These are phyloP conservation scores for Dinoponera quadriceps DNA, from an alignment of 1,140 invertebrate species.

Conservation along the genomic window DNA sequence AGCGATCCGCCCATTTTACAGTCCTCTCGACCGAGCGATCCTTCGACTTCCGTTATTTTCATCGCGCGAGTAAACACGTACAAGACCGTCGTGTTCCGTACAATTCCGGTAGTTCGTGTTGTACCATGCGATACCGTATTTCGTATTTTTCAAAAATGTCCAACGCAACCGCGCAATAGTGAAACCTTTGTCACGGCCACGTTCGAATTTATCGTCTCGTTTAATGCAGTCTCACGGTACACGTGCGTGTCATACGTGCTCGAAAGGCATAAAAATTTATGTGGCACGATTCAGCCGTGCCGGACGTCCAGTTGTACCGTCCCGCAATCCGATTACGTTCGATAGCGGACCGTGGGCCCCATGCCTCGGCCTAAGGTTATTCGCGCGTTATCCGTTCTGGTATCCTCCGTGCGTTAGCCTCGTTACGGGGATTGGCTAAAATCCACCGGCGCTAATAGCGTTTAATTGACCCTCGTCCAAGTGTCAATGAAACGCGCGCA, in stretches of 20 bases:
- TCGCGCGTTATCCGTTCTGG: constrained; percentile 53
- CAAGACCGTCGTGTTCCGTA: background rate
- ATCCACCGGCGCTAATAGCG: constrained; percentile 74
- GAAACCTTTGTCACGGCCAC: background rate
- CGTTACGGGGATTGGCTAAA: constrained; percentile 67
- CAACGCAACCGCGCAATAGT: constrained; percentile 4
- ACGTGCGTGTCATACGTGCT: background rate
- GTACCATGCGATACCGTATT: too few species aligned
- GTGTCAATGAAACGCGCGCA: constrained; percentile 59
- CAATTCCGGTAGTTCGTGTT: background rate
- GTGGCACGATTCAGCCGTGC: constrained; percentile 27
- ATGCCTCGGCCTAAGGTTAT: constrained; percentile 25
- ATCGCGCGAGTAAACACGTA: background rate
- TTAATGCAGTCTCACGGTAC: background rate
- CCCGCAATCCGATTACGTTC: constrained; percentile 65
- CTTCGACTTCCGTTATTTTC: background rate
- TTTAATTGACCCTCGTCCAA: constrained; percentile 76
- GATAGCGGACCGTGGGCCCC: constrained; percentile 26
- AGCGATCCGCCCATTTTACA: too few species aligned
- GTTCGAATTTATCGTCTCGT: constrained; percentile 3
- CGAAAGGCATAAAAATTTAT: constrained; percentile 60
- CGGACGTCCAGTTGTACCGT: constrained; percentile 2
- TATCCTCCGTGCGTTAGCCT: constrained; percentile 63
- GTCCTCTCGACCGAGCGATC: background rate
- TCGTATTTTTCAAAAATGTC: constrained; percentile 19